Conservation (phyloP, 2,888 invertebrate genomes). For the Cephonodes hylas region DNA sequence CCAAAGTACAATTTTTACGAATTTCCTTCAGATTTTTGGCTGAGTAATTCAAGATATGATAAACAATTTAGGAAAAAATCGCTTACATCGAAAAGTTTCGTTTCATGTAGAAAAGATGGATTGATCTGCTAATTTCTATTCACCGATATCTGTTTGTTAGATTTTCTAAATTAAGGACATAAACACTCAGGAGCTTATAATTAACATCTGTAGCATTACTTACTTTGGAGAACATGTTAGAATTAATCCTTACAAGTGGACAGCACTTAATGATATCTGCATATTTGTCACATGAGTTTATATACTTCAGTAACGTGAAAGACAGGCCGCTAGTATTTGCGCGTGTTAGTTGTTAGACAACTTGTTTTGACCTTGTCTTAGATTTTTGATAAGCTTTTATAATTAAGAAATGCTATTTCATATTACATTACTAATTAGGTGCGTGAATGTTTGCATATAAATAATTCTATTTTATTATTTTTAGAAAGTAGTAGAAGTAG, state of each 20-base stretch:
- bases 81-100: too few species aligned
- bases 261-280: not conserved
- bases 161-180: too few species aligned
- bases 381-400: not conserved
- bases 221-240: constrained; percentile 4
- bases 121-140: too few species aligned
- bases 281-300: not conserved
- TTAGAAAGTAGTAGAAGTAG: too few species aligned
- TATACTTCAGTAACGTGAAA: not conserved
- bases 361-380: not conserved
- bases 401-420: not conserved
- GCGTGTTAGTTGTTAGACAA: not conserved
- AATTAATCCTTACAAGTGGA: not conserved
- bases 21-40: too few species aligned
- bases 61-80: too few species aligned
- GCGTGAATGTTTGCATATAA: too few species aligned
- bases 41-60: too few species aligned
- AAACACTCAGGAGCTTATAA: too few species aligned
- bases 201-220: not conserved
- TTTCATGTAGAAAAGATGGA: too few species aligned
- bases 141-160: too few species aligned
- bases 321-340: not conserved
- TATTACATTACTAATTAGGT: not conserved
- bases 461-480: not conserved
- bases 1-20: too few species aligned